Evolutionary conservation across 2,113 vertebrate species (phyloP).

Genomic region (Rhinoderma darwinii): DNA sequence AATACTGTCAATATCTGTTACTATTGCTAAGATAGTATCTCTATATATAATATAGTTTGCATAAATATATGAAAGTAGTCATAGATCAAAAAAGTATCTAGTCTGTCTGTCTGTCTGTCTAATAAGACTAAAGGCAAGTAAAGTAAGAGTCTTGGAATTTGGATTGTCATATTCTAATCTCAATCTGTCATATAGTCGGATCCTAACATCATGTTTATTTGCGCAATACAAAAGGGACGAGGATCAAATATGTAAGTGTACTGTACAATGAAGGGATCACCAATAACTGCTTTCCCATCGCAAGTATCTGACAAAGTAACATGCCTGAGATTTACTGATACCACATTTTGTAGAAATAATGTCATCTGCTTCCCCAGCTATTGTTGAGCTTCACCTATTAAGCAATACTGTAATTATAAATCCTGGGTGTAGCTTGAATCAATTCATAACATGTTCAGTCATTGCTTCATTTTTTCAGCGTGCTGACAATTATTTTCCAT

Average conservation of each 20-base stretch:
- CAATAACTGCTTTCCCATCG: background rate
- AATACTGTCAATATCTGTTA: too few species aligned
- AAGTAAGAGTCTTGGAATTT: background rate
- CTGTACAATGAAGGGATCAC: background rate
- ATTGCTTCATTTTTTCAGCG: background rate
- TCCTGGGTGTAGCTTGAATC: conserved; percentile 46
- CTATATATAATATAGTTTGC: too few species aligned
- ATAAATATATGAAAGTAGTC: too few species aligned
- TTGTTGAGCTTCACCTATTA: conserved; percentile 6
- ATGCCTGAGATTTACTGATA: too few species aligned
- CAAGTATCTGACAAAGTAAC: background rate
- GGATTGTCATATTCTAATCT: background rate
- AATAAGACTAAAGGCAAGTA: background rate
- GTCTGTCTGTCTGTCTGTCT: too few species aligned
- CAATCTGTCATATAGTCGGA: background rate
- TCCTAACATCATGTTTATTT: background rate
- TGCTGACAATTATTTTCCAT: background rate
- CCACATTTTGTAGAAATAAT: background rate
- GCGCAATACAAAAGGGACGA: background rate
- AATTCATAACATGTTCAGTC: conserved; percentile 45
- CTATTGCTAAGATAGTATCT: too few species aligned
- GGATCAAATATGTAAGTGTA: background rate
- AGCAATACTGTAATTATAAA: conserved; percentile 32
- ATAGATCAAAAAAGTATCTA: too few species aligned
- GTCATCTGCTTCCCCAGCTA: background rate